Evolutionary conservation across 1,140 invertebrate genomes (phyloP), one percentile per base, ranked within the genome.

Genomic region (Acromyrmex echinatior): DNA sequence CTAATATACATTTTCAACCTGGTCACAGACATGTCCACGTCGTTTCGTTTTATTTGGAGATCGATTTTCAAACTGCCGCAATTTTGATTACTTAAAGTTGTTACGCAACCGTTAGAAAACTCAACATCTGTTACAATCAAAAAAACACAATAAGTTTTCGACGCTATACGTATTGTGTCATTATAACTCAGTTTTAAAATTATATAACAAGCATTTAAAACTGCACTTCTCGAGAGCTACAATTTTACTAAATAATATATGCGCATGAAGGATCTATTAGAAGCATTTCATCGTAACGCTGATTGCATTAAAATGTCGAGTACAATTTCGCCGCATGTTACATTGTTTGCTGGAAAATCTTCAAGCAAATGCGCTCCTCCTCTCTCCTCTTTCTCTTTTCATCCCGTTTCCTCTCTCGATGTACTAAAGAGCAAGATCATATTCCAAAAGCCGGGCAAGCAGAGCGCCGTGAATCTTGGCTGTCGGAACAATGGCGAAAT

Each of bases 401-500:
- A 45, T 45, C 39, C 39, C 10, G 39, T 45, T 45, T 45, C 39
- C 35, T 12, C 35, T 21, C 25, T 79, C 28, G 31, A 86, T 35
- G 68, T 28, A 78, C 21, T 70, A 70, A 65, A 81, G 77, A 86
- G 77, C 77, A 80, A 80, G 85, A 81, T 87, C 70, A 87, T 87
- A 84, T 84, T 74, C 71, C 45, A 86, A 76, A 77, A 65, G 45
- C 73, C 51, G 60, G 62, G 80, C 80, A 39, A 87, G 66, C 86
- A 74, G 56, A 25, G 81, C 49, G 70, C 28, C 80, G 71, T 71
- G 82, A 76, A 86, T 63, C 86, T 79, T 86, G 49, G 58, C 68
- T 31, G 86, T 81, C 58, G 58, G 79, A 82, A 82, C 77, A 86
- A 86, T 86, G 80, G 80, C 80, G 80, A 86, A 76, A 86, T 68